A percentile compares a stretch with the other conserved stretches of the same genome.
These are phyloP conservation scores for Artibeus lituratus DNA, from an alignment of 2,797 vertebrate species.

Conservation along the genomic window DNA sequence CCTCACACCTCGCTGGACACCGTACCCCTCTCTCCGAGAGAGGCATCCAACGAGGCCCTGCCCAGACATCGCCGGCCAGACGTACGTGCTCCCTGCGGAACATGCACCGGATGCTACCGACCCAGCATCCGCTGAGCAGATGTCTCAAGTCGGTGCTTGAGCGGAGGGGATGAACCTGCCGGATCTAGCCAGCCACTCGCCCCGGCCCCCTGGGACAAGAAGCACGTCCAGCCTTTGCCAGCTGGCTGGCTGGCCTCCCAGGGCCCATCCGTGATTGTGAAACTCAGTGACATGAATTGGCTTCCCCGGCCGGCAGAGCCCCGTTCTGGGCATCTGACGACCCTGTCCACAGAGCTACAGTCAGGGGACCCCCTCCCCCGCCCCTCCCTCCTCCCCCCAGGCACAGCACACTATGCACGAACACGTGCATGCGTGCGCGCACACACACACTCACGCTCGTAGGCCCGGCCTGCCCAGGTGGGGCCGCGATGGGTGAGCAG, in stretches of 20 bases:
- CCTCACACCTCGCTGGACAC: not conserved
- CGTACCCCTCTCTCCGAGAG: not conserved
- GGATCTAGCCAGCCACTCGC: slow-evolving; percentile 56
- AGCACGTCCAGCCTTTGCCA: slow-evolving; percentile 42
- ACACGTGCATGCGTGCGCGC: rapidly evolving
- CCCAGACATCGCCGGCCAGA: not conserved
- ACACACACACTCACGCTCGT: not conserved
- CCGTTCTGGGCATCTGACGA: not conserved
- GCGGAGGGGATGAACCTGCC: slow-evolving; percentile 36
- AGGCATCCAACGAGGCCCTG: not conserved
- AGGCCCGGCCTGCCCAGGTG: not conserved
- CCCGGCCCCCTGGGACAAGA: slow-evolving; percentile 30
- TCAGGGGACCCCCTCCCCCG: not conserved
- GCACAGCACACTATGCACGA: not conserved
- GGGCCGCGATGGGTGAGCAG: not conserved
- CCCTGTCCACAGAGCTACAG: not conserved
- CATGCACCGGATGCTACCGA: not conserved
- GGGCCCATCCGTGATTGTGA: slow-evolving; percentile 21
- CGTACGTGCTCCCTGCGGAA: not conserved
- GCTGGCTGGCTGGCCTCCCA: slow-evolving; percentile 54
- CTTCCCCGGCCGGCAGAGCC: not conserved
- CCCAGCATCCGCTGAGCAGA: slow-evolving; percentile 34
- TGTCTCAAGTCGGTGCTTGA: slow-evolving; percentile 50
- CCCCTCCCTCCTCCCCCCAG: too few relatives aligned
- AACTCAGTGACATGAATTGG: slow-evolving; percentile 26